Base-by-base conservation (phyloP, 2,113 vertebrate species). In the Zapornia atra region DNA sequence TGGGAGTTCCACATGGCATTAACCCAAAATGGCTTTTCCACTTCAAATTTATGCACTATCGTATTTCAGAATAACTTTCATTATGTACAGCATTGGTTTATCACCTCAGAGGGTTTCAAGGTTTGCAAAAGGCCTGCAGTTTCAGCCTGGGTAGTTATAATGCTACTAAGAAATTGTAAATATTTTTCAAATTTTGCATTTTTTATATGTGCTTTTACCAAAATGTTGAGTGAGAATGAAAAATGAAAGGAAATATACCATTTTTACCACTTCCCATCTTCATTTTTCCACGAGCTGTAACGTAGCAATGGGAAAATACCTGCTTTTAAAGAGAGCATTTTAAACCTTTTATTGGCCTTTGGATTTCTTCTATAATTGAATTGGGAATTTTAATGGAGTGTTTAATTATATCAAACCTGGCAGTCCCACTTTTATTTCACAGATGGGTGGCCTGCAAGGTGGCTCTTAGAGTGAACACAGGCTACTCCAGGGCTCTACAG, bases 151-250 rank as follows among this genome's bases (percentile, higher is more conserved):
- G 16, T 53, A 57, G 17, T n/a, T 81, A 36, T 16, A 90, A 75
- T 48, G 64, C 21, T 73, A 61, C 18, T 56, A 57, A 64, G 76
- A 75, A 82, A 88, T 10, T 78, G 51, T 83, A 86, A 90, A 75
- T 86, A 90, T 88, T 82, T 93, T 95, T 92, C n/a, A 88, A 75
- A 93, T 95, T 83, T 75, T 60, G 63, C 53, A 92, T 68, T 88
- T 95, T 96, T 88, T 83, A 78, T 77, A 86, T 33, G 28, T 48
- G 29, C 22, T 91, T 61, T 84, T 83, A 88, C 40, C 48, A 86
- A 95, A 96, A 88, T 86, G 40, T 56, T 53, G 48, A 83, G 36
- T 56, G 25, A 75, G 42, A 96, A 88, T 78, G 56, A 94, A 83
- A 96, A 92, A 84, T 53, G 2, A 89, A 81, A 77, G 46, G 42